Conservation (phyloP, 2,888 invertebrate genomes). For the Clunio marinus region DNA sequence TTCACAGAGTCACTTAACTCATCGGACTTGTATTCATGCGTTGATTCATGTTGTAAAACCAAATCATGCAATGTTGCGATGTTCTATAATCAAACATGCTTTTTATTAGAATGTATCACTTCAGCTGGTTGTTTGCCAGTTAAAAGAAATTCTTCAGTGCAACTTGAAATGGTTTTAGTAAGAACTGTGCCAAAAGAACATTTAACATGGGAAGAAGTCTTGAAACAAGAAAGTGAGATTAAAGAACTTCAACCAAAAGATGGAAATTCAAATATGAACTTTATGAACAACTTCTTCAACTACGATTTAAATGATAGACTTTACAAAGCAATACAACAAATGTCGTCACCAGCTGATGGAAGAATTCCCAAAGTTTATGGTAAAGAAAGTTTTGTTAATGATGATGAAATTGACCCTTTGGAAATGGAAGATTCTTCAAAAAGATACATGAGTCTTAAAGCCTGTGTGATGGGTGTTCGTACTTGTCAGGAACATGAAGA, state of each 20-base stretch:
- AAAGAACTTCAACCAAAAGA: neutral
- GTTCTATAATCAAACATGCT: conserved; percentile 33
- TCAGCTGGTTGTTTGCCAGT: conserved; percentile 27
- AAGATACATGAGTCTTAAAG: neutral
- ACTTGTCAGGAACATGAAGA: conserved; percentile 17
- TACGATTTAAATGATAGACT: conserved; percentile 26
- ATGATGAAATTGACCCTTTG: conserved; percentile 4
- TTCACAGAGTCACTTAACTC: neutral
- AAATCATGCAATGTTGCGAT: conserved; percentile 30
- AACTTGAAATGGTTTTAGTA: conserved; percentile 27
- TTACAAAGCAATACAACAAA: conserved; percentile 21
- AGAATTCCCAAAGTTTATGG: conserved; percentile 8
- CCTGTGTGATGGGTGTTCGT: conserved; percentile 7
- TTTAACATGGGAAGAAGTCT: conserved; percentile 22
- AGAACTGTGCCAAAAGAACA: conserved; percentile 7
- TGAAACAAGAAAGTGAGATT: conserved; percentile 15
- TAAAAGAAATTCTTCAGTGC: conserved; percentile 16
- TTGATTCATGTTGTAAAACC: conserved; percentile 21
- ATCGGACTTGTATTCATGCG: conserved; percentile 2
- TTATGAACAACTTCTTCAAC: conserved; percentile 21
- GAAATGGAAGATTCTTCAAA: neutral
- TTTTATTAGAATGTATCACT: conserved; percentile 13
- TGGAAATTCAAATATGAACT: conserved; percentile 7
- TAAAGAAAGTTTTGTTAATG: conserved; percentile 8
- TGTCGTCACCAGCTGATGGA: neutral